phyloP scores from a whole-genome alignment of 2,113 vertebrate genomes.

The Dinomys branickii region DNA sequence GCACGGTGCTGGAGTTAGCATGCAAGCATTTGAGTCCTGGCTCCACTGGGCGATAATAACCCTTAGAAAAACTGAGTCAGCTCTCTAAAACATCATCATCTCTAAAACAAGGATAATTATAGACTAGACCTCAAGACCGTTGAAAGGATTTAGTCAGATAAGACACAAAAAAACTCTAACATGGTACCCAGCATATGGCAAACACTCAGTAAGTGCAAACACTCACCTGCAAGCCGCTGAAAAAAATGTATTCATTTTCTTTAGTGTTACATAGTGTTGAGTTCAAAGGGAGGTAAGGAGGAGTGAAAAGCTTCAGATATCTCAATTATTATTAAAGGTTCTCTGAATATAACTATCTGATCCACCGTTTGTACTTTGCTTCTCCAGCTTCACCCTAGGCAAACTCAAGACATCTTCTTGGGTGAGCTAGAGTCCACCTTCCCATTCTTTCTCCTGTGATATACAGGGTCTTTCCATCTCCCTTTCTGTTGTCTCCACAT shows the following conservation, averaged over 20 bases:
- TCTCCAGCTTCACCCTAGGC: neutral
- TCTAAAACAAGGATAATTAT: neutral
- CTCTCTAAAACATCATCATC: neutral
- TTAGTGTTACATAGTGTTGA: neutral
- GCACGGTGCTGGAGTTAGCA: neutral
- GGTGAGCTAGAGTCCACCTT: neutral
- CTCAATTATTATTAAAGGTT: neutral
- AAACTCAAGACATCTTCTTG: neutral
- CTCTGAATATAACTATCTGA: neutral
- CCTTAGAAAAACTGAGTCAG: neutral
- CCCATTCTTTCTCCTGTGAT: neutral
- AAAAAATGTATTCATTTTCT: neutral
- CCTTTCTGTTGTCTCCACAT: neutral
- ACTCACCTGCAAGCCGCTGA: neutral
- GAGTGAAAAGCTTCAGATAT: neutral
- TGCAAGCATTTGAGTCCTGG: neutral
- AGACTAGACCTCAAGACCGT: neutral
- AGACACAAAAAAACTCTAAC: neutral
- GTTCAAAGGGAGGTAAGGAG: fast-evolving
- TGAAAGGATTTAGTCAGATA: neutral
- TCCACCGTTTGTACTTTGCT: neutral
- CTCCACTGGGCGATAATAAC: neutral
- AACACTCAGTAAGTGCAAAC: neutral
- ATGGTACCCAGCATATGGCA: neutral
- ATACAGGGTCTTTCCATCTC: neutral